phyloP scores from a whole-genome alignment of 2,888 invertebrate genomes.

The Andricus curvator region DNA sequence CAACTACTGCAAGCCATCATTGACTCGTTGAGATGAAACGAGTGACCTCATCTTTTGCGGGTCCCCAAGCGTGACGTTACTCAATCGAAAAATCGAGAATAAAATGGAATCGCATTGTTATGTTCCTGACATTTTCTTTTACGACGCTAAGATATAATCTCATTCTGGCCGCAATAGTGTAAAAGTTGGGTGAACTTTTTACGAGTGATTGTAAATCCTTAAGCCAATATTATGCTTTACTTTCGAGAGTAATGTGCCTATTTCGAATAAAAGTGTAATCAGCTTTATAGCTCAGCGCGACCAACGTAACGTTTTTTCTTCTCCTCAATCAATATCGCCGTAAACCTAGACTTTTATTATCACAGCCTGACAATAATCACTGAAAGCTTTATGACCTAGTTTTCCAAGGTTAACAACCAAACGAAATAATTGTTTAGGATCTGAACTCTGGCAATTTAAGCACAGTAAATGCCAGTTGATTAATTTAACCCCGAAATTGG shows the following conservation, averaged over 20 bases:
- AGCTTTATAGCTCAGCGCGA: slow-evolving; percentile 6
- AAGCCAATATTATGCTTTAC: slow-evolving; percentile 13
- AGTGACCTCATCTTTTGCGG: slow-evolving; percentile 9
- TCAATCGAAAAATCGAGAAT: slow-evolving; percentile 2
- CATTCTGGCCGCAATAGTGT: slow-evolving; percentile 7
- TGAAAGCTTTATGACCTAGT: neutral
- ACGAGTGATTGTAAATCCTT: slow-evolving; percentile 24
- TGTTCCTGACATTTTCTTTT: slow-evolving; percentile 16
- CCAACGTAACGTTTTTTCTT: neutral
- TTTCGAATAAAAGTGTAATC: slow-evolving; percentile 28
- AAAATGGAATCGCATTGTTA: slow-evolving; percentile 27
- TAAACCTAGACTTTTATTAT: slow-evolving; percentile 11
- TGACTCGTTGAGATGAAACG: neutral
- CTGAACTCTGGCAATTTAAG: too few species aligned
- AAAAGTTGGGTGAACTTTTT: slow-evolving; percentile 27
- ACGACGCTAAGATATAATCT: slow-evolving; percentile 5
- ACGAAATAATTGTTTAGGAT: neutral
- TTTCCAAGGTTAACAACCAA: neutral
- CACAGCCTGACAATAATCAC: neutral
- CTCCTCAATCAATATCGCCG: slow-evolving; percentile 14
- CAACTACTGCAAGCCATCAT: neutral
- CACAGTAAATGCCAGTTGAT: too few species aligned
- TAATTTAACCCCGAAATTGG: too few species aligned
- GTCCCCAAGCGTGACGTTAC: slow-evolving; percentile 8
- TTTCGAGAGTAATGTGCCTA: slow-evolving; percentile 22